These are phyloP conservation scores for Chaetura pelagica DNA, from an alignment of 2,113 vertebrate genomes.

Conservation along the genomic window DNA sequence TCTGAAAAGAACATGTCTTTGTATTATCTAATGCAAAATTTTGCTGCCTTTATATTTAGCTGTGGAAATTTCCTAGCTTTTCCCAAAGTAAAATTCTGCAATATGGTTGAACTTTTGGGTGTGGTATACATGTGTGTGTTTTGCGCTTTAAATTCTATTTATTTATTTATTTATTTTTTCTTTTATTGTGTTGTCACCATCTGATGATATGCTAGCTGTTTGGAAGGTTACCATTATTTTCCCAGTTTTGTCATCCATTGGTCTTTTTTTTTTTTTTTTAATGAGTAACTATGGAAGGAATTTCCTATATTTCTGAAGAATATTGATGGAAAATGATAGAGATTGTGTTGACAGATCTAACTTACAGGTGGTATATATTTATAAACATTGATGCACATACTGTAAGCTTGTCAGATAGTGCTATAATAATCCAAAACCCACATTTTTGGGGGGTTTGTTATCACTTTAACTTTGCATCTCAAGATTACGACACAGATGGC, in stretches of 20 bases:
- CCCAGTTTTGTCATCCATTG: not conserved
- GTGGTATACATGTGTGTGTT: not conserved
- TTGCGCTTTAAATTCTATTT: too few relatives aligned
- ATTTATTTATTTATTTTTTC: not conserved
- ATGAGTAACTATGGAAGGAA: not conserved
- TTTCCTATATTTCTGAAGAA: not conserved
- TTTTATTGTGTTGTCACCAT: not conserved
- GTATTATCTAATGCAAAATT: not conserved
- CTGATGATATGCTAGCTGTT: not conserved
- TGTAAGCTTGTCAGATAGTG: not conserved
- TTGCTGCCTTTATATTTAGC: not conserved
- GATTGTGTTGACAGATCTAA: not conserved
- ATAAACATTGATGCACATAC: not conserved
- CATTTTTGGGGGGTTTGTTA: too few relatives aligned
- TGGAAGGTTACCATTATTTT: not conserved
- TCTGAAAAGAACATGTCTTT: not conserved
- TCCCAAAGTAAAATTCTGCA: not conserved
- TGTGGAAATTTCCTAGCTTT: not conserved
- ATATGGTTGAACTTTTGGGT: not conserved
- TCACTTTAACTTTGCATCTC: not conserved
- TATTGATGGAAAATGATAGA: slow-evolving; percentile 22
- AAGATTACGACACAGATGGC: not conserved
- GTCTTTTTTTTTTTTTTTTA: not conserved
- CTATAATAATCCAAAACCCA: not conserved
- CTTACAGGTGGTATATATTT: not conserved